These are phyloP conservation scores for Saxidomus purpurata DNA, from an alignment of 1,140 invertebrate genomes.

Conservation along the genomic window DNA sequence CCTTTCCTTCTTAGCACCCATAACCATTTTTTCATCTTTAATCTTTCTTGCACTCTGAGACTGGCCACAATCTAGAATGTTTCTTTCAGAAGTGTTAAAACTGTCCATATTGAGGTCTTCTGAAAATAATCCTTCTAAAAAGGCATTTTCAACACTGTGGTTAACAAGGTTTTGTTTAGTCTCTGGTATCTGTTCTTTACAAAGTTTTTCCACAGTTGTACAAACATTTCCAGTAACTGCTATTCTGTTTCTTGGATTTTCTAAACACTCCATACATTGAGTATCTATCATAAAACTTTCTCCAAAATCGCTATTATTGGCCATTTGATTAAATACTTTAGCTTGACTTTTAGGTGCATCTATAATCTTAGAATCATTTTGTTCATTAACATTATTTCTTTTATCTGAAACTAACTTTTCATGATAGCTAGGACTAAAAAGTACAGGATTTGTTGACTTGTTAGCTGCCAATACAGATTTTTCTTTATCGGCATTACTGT, in stretches of 20 bases:
- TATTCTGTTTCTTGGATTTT: background rate
- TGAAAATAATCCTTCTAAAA: constrained; percentile 3
- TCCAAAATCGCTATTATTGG: constrained; percentile 46
- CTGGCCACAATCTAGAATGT: background rate
- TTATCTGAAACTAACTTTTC: background rate
- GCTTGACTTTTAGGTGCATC: background rate
- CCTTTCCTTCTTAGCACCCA: no score
- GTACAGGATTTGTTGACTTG: background rate
- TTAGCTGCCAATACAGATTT: background rate
- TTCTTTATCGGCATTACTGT: background rate
- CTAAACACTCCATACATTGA: constrained; percentile 66
- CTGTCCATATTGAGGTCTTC: constrained; percentile 6
- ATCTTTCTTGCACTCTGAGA: background rate
- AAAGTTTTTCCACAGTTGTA: background rate
- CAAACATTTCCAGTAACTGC: background rate
- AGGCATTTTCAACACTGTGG: background rate
- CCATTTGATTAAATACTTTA: background rate
- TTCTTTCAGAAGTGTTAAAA: background rate
- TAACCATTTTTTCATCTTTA: background rate
- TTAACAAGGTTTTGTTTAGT: background rate
- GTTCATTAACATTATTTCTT: background rate
- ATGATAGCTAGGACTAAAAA: background rate
- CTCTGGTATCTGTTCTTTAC: background rate
- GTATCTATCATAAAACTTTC: constrained; percentile 76
- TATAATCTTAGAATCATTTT: background rate